Percentiles rank a stretch among this genome's conserved stretches.
phyloP scores from a whole-genome alignment of 2,797 vertebrate species.

The Darevskia mixta region DNA sequence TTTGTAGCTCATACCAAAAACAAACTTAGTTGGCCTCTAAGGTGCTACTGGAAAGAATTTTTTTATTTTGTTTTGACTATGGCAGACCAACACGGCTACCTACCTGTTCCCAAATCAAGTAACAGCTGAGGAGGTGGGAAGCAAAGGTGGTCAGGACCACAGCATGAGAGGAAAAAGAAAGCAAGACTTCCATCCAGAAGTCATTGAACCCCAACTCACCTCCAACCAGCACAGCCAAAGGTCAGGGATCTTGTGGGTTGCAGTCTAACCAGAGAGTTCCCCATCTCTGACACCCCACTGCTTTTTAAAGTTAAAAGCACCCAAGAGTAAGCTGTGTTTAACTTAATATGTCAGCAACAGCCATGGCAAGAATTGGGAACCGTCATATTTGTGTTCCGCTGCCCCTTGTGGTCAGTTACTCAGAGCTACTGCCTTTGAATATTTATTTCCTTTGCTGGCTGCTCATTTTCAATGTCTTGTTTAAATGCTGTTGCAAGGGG shows the following conservation, averaged over 20 bases:
- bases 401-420: not conserved
- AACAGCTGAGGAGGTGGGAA: not conserved
- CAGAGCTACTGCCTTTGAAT: not conserved
- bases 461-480: not conserved
- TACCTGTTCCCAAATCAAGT: not conserved
- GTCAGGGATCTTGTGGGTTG: too few relatives aligned
- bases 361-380: not conserved
- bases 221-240: too few relatives aligned
- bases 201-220: too few relatives aligned
- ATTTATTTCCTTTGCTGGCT: not conserved
- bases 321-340: not conserved
- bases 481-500: not conserved
- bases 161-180: not conserved
- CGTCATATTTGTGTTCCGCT: not conserved
- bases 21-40: too few relatives aligned
- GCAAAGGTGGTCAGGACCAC: too few relatives aligned
- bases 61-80: too few relatives aligned
- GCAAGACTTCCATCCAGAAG: not conserved
- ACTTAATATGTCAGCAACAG: not conserved
- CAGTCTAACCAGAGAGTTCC: too few relatives aligned
- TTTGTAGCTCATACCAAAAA: too few relatives aligned
- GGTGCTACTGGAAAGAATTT: too few relatives aligned
- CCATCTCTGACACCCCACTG: not conserved
- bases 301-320: not conserved
- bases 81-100: too few relatives aligned